phyloP scores from a whole-genome alignment of 2,113 vertebrate species.

The Emberiza fucata region DNA sequence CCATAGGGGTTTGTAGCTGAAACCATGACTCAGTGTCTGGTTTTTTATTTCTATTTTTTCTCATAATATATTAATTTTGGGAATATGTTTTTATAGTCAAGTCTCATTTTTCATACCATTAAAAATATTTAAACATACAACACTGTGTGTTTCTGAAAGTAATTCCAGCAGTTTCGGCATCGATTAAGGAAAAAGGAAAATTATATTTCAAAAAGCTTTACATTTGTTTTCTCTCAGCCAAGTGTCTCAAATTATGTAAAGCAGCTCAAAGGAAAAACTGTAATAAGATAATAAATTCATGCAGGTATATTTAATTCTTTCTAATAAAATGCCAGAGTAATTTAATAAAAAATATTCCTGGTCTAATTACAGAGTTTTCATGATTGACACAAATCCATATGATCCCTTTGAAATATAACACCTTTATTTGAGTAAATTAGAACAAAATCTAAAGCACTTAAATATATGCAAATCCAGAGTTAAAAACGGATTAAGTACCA shows the following conservation, averaged over 20 bases:
- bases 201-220: background rate
- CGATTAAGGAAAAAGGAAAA: background rate
- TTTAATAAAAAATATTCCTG: background rate
- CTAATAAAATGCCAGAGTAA: background rate
- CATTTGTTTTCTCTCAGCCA: background rate
- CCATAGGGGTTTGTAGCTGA: background rate
- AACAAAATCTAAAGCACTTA: background rate
- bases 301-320: background rate
- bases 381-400: background rate
- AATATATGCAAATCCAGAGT: background rate
- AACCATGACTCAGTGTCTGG: background rate
- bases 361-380: background rate
- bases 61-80: background rate
- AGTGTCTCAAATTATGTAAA: background rate
- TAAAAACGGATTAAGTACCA: background rate
- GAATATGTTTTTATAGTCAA: background rate
- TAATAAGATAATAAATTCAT: background rate
- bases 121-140: background rate
- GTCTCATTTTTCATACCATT: background rate
- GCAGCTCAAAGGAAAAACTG: background rate
- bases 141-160: background rate
- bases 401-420: background rate
- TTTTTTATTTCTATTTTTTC: background rate
- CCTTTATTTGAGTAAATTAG: background rate
- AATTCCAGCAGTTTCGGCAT: background rate